A percentile compares a stretch with the other conserved stretches of the same genome.
phyloP scores from a whole-genome alignment of 1,140 invertebrate species.

The Galendromus occidentalis region DNA sequence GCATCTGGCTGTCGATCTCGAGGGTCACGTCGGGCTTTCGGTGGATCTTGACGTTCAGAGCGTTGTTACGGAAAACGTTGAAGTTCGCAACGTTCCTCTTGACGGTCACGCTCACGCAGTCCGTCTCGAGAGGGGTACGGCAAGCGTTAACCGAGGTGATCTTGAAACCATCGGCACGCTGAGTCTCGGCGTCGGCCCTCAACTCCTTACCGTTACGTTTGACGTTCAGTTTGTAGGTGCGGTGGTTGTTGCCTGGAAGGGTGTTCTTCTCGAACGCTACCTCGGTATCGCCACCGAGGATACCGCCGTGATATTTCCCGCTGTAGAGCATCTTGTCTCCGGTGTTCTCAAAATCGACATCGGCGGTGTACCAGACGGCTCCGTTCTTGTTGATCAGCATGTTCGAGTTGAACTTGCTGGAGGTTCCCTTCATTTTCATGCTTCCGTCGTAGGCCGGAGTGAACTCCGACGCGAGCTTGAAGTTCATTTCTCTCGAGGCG shows the following conservation, averaged over 20 bases:
- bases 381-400: not conserved
- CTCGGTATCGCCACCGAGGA: not conserved
- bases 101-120: not conserved
- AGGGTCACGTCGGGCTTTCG: not conserved
- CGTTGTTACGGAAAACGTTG: not conserved
- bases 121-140: not conserved
- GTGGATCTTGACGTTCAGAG: slow-evolving; percentile 1
- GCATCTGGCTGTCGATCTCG: not conserved
- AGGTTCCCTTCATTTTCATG: not conserved
- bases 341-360: not conserved
- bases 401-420: not conserved
- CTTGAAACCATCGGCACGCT: not conserved
- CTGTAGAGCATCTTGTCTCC: not conserved
- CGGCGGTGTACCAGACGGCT: not conserved
- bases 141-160: slow-evolving; percentile 4
- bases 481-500: not conserved
- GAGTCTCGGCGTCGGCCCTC: slow-evolving; percentile 3
- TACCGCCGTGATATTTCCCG: not conserved
- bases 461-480: not conserved
- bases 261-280: not conserved
- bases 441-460: not conserved
- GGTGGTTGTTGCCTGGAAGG: not conserved
- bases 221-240: not conserved
- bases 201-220: not conserved
- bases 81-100: not conserved